Evolutionary conservation across 2,113 vertebrate species (phyloP).

Genomic region (Nyctereutes procyonoides): DNA sequence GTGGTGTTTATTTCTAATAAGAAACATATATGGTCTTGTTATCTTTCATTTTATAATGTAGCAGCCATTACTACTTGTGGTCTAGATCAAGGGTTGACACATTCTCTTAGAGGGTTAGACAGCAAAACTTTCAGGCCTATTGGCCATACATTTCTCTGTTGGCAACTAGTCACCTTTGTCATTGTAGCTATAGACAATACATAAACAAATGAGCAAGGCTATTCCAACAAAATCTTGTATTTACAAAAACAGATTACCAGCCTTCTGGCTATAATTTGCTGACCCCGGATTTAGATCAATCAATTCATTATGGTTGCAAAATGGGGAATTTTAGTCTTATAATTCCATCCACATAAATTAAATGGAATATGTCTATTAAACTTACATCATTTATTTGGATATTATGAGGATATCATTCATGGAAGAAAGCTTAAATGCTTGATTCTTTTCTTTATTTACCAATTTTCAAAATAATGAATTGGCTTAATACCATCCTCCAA

Average conservation of each 20-base stretch:
- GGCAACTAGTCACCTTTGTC: background rate
- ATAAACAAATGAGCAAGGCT: background rate
- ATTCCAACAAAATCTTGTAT: background rate
- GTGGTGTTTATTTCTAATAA: background rate
- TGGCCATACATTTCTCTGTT: background rate
- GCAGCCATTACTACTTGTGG: background rate
- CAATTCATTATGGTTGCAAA: background rate
- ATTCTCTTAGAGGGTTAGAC: constrained; percentile 27
- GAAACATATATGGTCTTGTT: background rate
- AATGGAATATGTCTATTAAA: background rate
- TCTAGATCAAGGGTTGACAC: background rate
- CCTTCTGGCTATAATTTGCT: background rate
- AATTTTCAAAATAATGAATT: constrained; percentile 53
- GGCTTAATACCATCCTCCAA: background rate
- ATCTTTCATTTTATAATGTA: constrained; percentile 46
- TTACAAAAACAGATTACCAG: background rate
- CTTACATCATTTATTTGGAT: constrained; percentile 14
- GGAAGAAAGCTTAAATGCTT: constrained; percentile 1
- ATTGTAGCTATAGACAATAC: background rate
- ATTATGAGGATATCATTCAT: background rate
- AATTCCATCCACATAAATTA: background rate
- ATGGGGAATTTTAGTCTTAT: constrained; percentile 33
- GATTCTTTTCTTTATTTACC: constrained; percentile 20
- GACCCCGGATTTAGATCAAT: background rate
- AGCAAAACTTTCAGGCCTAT: background rate